Conservation (phyloP, 2,113 vertebrate species). For the Elephas maximus region DNA sequence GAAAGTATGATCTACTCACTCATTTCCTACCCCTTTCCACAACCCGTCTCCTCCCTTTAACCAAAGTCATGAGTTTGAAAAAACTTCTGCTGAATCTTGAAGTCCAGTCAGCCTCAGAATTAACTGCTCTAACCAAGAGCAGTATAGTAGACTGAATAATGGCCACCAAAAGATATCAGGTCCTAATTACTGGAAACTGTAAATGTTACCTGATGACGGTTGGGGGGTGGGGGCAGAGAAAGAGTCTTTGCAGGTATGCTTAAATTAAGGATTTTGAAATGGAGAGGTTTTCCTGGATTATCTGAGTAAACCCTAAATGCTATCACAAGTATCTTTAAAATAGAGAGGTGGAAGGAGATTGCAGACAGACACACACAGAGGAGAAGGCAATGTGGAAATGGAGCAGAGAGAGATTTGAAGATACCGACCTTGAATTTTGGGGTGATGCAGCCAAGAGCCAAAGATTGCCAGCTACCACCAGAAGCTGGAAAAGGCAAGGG, state of each 20-base stretch:
- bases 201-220: neutral
- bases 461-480: neutral
- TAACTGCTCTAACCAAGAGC: neutral
- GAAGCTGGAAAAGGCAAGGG: neutral
- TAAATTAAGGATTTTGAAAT: neutral
- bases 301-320: neutral
- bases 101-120: neutral
- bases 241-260: neutral
- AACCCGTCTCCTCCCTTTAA: neutral
- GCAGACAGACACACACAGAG: neutral
- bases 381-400: neutral
- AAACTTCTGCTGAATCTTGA: neutral
- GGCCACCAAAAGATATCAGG: neutral
- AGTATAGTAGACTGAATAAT: neutral
- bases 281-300: neutral
- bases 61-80: neutral
- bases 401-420: neutral
- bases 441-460: neutral
- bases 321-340: neutral
- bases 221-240: neutral
- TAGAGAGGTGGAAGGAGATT: neutral
- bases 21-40: neutral
- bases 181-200: neutral
- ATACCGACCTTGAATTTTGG: neutral
- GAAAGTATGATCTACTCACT: neutral